Evolutionary conservation across 53 echinoderm and acorn worm species (phyloP).

Genomic region (Holothuria leucospilota): DNA sequence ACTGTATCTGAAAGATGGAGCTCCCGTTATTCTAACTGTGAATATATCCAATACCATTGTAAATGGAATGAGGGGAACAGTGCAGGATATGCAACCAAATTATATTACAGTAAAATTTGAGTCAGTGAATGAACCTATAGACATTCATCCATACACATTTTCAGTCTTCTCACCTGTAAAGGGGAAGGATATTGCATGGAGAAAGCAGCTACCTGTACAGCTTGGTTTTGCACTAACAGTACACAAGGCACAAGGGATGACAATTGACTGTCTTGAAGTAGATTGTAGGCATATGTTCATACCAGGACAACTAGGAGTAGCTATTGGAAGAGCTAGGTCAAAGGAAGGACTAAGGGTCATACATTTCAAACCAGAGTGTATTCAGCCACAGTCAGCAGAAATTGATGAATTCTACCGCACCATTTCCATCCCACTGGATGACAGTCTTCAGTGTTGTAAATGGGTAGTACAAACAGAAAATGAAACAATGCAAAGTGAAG

Average conservation of each 20-base stretch:
- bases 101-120: background rate
- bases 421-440: no score
- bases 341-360: background rate
- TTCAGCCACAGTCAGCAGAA: background rate
- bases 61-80: background rate
- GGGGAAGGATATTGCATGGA: background rate
- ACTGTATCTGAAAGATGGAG: background rate
- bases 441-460: no score
- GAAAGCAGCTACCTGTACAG: slow-evolving; percentile 33
- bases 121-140: background rate
- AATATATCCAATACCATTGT: background rate
- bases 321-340: background rate
- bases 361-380: background rate
- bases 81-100: background rate
- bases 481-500: no score
- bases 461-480: no score
- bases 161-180: background rate
- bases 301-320: slow-evolving; percentile 29
- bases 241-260: slow-evolving; percentile 38
- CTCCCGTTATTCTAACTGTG: background rate
- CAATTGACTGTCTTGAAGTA: background rate
- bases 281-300: background rate
- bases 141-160: background rate
- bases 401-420: background rate
- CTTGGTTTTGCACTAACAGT: slow-evolving; percentile 38